phyloP scores from a whole-genome alignment of 2,888 invertebrate genomes.

The Ischnura elegans region DNA sequence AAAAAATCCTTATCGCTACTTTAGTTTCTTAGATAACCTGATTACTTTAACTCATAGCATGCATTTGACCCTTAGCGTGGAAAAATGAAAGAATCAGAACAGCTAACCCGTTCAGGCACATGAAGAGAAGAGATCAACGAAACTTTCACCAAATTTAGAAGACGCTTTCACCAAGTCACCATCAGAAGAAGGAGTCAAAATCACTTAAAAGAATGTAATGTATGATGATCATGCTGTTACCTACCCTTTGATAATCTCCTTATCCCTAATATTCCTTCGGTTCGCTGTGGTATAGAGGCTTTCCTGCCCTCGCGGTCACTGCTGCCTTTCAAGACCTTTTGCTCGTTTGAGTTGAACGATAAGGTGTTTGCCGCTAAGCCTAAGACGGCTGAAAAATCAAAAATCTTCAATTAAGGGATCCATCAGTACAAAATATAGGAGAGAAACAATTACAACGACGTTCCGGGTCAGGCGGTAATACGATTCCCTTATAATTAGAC shows the following conservation, averaged over 20 bases:
- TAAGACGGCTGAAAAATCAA: conserved; percentile 51
- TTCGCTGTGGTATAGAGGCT: not conserved
- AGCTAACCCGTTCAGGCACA: not conserved
- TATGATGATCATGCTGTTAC: conserved; percentile 41
- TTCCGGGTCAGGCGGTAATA: not conserved
- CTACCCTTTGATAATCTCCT: conserved; percentile 27
- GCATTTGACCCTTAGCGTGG: no score
- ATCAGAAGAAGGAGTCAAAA: not conserved
- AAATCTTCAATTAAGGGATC: not conserved
- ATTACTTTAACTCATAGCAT: no score
- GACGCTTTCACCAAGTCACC: not conserved
- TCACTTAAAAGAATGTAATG: not conserved
- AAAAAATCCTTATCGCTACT: no score
- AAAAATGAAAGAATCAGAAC: not conserved
- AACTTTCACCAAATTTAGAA: not conserved
- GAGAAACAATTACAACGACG: not conserved
- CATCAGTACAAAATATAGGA: not conserved
- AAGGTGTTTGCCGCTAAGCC: conserved; percentile 14
- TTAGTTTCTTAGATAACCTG: no score
- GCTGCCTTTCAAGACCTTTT: not conserved
- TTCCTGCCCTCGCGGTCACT: not conserved
- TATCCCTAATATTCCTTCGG: not conserved
- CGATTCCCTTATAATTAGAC: not conserved
- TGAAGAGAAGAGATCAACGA: not conserved
- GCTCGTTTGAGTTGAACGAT: conserved; percentile 30